Percentiles rank a stretch among this genome's conserved stretches.
Conservation (phyloP, 2,797 vertebrate genomes). For the Phoeniculus purpureus region DNA sequence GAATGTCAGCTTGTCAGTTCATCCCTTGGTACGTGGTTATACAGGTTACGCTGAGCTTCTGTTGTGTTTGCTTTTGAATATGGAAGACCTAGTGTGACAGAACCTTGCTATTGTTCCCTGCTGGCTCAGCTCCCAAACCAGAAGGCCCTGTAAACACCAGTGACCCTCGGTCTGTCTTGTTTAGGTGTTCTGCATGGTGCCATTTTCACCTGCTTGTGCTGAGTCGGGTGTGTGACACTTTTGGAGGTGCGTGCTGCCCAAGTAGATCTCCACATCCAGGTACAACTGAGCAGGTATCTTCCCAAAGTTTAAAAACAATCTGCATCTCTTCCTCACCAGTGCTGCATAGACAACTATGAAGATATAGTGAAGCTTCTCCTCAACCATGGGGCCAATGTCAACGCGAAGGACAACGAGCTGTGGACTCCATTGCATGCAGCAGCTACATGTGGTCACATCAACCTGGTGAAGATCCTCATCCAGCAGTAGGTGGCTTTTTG, state of each 20-base stretch:
- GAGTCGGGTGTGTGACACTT: neutral
- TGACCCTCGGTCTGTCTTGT: neutral
- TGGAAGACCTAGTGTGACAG: neutral
- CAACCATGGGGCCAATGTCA: slow-evolving; percentile 88
- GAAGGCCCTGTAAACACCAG: neutral
- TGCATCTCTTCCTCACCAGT: slow-evolving; percentile 76
- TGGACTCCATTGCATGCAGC: slow-evolving; percentile 97
- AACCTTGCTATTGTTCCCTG: neutral
- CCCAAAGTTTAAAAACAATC: neutral
- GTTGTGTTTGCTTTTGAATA: neutral
- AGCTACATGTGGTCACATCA: slow-evolving; percentile 93
- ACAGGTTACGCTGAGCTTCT: slow-evolving; percentile 14
- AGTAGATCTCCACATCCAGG: neutral
- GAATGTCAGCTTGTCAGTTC: slow-evolving; percentile 27
- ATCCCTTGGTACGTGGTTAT: slow-evolving; percentile 19
- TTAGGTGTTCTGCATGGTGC: neutral
- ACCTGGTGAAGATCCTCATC: slow-evolving; percentile 94
- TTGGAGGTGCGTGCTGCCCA: neutral
- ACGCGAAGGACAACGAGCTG: slow-evolving; percentile 94
- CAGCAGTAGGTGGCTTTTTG: slow-evolving; percentile 85
- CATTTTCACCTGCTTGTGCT: neutral
- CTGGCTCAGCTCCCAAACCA: neutral
- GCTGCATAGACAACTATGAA: slow-evolving; percentile 98
- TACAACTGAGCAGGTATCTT: neutral
- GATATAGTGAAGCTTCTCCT: slow-evolving; percentile 95